Evolutionary conservation across 1,140 invertebrate genomes (phyloP).

Genomic region (Eciton burchellii): DNA sequence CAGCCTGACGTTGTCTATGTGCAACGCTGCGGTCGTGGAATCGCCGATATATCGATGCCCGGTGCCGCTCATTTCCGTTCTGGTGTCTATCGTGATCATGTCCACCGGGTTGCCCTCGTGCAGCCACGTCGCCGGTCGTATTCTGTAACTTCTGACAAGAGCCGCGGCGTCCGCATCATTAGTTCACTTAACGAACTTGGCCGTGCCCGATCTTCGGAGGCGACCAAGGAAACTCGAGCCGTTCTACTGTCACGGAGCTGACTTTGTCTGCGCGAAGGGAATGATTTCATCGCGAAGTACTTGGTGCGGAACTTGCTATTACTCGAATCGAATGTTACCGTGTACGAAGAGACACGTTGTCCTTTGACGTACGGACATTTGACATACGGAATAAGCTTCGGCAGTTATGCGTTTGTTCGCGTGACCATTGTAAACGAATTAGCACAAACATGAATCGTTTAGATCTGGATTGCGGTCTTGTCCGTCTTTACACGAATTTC

Average conservation of each 20-base stretch:
- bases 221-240: slow-evolving; percentile 26
- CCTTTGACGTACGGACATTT: too few relatives aligned
- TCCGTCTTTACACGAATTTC: too few relatives aligned
- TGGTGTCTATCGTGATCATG: slow-evolving; percentile 84
- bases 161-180: slow-evolving; percentile 34
- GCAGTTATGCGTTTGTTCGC: too few relatives aligned
- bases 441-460: too few relatives aligned
- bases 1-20: slow-evolving; percentile 89
- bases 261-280: slow-evolving; percentile 17
- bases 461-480: too few relatives aligned
- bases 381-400: too few relatives aligned
- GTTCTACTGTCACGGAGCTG: slow-evolving; percentile 19
- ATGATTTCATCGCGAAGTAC: background rate
- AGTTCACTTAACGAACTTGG: slow-evolving; percentile 40
- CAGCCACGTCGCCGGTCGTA: slow-evolving; percentile 84
- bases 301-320: background rate
- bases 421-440: too few relatives aligned
- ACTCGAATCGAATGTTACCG: slow-evolving; percentile 26
- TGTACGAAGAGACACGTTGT: background rate
- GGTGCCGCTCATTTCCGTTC: slow-evolving; percentile 84
- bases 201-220: slow-evolving; percentile 28
- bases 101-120: slow-evolving; percentile 84
- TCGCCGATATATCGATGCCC: slow-evolving; percentile 86
- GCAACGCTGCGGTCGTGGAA: slow-evolving; percentile 87
- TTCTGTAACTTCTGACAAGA: slow-evolving; percentile 78